Conservation (phyloP, 2,797 vertebrate species). For the Acrossocheilus fasciatus region DNA sequence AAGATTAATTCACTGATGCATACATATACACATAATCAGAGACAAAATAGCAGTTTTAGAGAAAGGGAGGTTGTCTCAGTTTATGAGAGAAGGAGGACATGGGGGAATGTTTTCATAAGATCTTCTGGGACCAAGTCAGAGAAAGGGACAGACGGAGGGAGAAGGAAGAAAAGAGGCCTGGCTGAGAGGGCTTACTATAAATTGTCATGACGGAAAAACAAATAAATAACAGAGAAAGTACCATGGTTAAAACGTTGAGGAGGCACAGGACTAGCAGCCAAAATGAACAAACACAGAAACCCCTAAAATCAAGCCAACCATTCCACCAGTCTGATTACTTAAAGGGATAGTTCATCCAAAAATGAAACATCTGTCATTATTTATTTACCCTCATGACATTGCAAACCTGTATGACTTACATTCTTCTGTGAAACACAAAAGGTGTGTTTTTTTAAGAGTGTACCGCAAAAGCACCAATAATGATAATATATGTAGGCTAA, state of each 20-base stretch:
- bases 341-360: conserved; percentile 15
- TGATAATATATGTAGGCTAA: background rate
- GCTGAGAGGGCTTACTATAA: conserved; percentile 33
- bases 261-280: conserved; percentile 37
- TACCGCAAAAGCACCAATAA: background rate
- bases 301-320: conserved; percentile 22
- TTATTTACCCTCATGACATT: background rate
- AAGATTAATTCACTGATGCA: background rate
- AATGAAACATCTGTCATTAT: background rate
- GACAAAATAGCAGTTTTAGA: background rate
- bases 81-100: background rate
- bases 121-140: conserved; percentile 16
- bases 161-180: conserved; percentile 23
- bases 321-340: conserved; percentile 28
- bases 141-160: conserved; percentile 19
- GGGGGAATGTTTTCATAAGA: conserved; percentile 40
- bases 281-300: conserved; percentile 39
- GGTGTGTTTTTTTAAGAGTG: background rate
- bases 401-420: background rate
- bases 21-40: background rate
- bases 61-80: background rate
- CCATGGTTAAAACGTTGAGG: conserved; percentile 33
- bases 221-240: conserved; percentile 36
- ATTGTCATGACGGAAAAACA: conserved; percentile 52
- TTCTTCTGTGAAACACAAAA: background rate